Conservation (phyloP, 2,113 vertebrate genomes). For the Gymnogyps californianus region DNA sequence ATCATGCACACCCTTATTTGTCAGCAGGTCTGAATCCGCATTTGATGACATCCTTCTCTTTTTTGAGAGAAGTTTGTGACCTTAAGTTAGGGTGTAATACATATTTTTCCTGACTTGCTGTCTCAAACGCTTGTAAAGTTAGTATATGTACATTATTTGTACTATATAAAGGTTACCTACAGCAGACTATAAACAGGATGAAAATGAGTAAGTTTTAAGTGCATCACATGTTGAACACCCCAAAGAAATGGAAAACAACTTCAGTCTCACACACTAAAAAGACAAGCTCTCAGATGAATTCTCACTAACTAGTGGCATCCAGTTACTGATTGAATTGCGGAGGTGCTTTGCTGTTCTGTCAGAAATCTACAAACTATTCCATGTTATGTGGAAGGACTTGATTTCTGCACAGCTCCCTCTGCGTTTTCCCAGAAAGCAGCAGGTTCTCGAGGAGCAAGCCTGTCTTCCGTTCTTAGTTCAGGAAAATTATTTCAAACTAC, state of each 20-base stretch:
- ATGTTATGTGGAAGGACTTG: not conserved
- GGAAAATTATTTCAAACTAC: not conserved
- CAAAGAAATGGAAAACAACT: not conserved
- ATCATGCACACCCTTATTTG: accelerated
- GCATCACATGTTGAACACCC: not conserved
- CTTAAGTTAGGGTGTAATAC: not conserved
- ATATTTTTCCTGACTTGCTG: not conserved
- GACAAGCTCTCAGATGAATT: not conserved
- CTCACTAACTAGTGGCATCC: not conserved
- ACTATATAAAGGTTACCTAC: not conserved
- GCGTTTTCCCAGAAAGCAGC: not conserved
- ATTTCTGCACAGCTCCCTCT: not conserved
- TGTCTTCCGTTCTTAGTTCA: not conserved
- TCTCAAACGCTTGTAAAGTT: not conserved
- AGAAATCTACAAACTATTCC: not conserved
- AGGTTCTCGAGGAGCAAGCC: not conserved
- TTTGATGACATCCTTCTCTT: not conserved
- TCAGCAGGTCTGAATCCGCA: not conserved
- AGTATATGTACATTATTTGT: not conserved
- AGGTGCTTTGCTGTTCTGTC: not conserved
- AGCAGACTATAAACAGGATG: not conserved
- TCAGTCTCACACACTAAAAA: not conserved
- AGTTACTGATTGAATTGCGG: not conserved
- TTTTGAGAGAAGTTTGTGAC: not conserved
- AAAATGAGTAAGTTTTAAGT: not conserved